phyloP scores from a whole-genome alignment of 2,888 invertebrate species.

The Danaus chrysippus region DNA sequence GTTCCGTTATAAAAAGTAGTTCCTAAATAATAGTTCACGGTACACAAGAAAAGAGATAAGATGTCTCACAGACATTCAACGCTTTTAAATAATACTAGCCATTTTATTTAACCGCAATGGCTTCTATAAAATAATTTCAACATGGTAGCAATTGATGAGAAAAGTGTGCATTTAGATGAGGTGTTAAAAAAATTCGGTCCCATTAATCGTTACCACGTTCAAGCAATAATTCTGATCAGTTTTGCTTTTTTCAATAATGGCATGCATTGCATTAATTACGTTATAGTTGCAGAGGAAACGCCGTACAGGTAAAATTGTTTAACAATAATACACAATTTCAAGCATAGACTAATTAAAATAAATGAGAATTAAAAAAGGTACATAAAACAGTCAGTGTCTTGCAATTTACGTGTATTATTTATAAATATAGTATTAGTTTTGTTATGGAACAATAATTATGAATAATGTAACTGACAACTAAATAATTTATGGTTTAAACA shows the following conservation, averaged over 20 bases:
- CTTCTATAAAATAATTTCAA: slow-evolving; percentile 3
- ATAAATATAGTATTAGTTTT: too few relatives aligned
- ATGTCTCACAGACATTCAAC: neutral
- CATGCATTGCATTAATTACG: slow-evolving; percentile 40
- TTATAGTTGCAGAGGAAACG: slow-evolving; percentile 38
- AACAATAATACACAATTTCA: neutral
- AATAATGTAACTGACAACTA: too few relatives aligned
- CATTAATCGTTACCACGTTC: slow-evolving; percentile 35
- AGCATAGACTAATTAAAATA: too few relatives aligned
- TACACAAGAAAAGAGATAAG: neutral
- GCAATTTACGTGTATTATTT: too few relatives aligned
- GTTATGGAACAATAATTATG: too few relatives aligned
- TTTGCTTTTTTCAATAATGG: slow-evolving; percentile 39
- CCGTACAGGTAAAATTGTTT: slow-evolving; percentile 34
- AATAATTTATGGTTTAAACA: too few relatives aligned
- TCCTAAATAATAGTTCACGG: slow-evolving; percentile 8
- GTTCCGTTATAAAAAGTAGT: neutral
- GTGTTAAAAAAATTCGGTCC: slow-evolving; percentile 36
- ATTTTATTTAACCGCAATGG: too few relatives aligned
- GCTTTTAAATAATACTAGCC: neutral
- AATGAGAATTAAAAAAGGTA: too few relatives aligned
- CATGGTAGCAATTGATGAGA: slow-evolving; percentile 23
- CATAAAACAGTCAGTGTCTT: too few relatives aligned
- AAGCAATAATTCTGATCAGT: slow-evolving; percentile 35
- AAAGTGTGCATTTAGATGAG: slow-evolving; percentile 37